Evolutionary conservation across 2,113 vertebrate genomes (phyloP).

Genomic region (Meleagris gallopavo): DNA sequence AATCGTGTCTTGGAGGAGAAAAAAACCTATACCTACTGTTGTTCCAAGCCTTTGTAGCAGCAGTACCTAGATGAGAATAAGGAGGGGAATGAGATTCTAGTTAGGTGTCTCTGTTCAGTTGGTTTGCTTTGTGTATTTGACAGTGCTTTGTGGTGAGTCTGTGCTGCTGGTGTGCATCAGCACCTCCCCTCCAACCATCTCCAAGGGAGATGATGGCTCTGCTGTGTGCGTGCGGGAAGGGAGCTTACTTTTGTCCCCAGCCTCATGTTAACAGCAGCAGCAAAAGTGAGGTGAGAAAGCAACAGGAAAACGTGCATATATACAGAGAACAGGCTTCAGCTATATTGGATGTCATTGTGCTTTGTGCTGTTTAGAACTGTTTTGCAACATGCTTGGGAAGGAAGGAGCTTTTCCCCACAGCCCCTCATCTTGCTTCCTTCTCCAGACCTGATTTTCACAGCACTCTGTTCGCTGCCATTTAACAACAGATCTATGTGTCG

Average conservation of each 20-base stretch:
- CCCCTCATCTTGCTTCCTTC: not conserved
- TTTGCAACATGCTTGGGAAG: not conserved
- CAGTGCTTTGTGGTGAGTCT: not conserved
- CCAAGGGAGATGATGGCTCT: not conserved
- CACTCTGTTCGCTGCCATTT: not conserved
- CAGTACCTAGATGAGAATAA: not conserved
- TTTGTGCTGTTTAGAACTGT: not conserved
- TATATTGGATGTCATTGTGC: not conserved
- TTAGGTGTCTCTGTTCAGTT: not conserved
- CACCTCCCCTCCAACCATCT: not conserved
- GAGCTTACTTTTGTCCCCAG: not conserved
- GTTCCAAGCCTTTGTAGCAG: constrained; percentile 5
- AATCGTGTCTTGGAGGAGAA: not conserved
- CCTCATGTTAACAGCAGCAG: not conserved
- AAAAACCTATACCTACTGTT: not conserved
- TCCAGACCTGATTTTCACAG: not conserved
- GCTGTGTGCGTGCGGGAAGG: not conserved
- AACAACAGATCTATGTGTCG: not conserved
- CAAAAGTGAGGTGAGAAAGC: not conserved
- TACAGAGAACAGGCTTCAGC: not conserved
- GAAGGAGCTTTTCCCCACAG: not conserved
- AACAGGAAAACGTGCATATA: not conserved
- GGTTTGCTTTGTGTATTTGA: not conserved
- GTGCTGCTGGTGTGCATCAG: not conserved
- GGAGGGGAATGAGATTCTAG: not conserved